Evolutionary conservation across 2,113 vertebrate genomes (phyloP).

Genomic region (Perca schrenkii): DNA sequence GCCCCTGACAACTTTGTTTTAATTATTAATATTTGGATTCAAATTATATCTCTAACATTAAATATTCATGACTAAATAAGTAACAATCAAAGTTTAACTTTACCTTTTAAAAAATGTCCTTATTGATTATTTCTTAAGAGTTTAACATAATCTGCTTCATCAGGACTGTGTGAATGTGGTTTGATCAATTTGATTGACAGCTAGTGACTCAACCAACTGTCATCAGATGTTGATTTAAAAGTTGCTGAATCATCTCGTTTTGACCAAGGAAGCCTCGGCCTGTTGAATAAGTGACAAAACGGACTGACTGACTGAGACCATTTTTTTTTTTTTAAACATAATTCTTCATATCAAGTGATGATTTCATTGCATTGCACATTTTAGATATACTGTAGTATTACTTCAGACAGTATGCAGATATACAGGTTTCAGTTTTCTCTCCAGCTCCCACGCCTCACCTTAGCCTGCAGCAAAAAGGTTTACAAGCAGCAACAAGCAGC

Average conservation of each 20-base stretch:
- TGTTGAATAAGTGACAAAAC: no score
- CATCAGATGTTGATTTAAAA: no score
- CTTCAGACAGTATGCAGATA: neutral
- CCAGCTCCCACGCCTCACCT: neutral
- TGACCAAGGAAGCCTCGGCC: no score
- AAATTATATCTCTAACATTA: neutral
- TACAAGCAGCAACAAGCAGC: constrained; percentile 32
- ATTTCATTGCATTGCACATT: neutral
- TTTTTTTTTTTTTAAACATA: no score
- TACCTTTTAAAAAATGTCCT: neutral
- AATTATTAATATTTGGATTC: neutral
- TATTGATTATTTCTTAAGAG: neutral
- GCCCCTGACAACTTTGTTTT: neutral
- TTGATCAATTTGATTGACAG: no score
- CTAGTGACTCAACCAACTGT: no score
- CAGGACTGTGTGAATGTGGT: no score
- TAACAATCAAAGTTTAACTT: neutral
- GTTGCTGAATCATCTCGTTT: no score
- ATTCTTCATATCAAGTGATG: neutral
- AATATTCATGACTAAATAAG: neutral
- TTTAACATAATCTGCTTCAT: no score
- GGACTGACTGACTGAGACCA: no score
- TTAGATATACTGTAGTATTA: no score
- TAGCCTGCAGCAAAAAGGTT: constrained; percentile 9
- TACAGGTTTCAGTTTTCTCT: neutral